Conservation (phyloP, 2,113 vertebrate species). For the Globicephala melas region DNA sequence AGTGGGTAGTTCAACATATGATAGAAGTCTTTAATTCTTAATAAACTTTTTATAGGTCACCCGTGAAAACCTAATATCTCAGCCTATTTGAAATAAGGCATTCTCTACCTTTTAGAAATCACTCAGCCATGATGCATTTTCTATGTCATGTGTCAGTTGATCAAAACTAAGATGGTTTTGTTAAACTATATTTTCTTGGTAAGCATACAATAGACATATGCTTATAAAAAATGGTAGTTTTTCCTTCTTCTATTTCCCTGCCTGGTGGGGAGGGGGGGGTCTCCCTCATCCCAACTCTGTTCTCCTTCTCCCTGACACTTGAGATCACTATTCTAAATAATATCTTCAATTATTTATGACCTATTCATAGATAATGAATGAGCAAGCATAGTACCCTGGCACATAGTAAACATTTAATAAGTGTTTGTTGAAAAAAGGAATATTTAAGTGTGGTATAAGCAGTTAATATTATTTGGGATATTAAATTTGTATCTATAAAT, state of each 20-base stretch:
- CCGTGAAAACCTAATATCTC: neutral
- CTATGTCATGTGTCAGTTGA: neutral
- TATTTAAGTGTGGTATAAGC: neutral
- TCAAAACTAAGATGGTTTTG: neutral
- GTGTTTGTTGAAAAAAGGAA: neutral
- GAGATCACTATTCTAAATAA: slow-evolving; percentile 6
- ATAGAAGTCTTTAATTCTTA: slow-evolving; percentile 3
- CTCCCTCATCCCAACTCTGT: neutral
- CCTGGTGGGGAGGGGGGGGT: neutral
- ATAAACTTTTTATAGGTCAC: neutral
- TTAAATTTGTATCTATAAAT: slow-evolving; percentile 6
- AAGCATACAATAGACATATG: neutral
- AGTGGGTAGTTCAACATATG: neutral
- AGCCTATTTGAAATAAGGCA: neutral
- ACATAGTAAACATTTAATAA: neutral
- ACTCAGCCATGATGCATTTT: neutral
- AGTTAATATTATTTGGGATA: neutral
- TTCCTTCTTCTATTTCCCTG: neutral
- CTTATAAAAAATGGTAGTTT: neutral
- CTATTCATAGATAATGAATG: neutral
- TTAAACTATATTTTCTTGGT: neutral
- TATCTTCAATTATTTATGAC: neutral
- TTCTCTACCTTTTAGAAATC: slow-evolving; percentile 1
- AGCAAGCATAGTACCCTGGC: neutral
- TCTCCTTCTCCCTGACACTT: neutral